Conservation (phyloP, 2,888 invertebrate genomes). For the Diaperis boleti region DNA sequence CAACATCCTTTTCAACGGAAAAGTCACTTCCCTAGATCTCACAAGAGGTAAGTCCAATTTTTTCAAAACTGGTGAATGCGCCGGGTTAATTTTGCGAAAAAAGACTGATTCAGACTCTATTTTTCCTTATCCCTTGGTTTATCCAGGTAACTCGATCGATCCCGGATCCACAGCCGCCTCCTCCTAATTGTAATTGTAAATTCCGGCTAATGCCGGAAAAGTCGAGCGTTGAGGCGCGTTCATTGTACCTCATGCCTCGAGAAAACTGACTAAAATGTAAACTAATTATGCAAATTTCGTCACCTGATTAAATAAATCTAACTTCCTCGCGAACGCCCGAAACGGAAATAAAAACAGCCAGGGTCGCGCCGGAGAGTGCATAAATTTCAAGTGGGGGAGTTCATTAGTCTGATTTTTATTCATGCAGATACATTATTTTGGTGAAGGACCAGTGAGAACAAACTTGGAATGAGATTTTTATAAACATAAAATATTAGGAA, state of each 20-base stretch:
- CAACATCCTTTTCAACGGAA: slow-evolving; percentile 90
- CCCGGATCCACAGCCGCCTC: slow-evolving; percentile 23
- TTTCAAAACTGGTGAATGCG: no score
- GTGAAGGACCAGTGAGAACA: not conserved
- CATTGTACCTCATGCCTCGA: slow-evolving; percentile 20
- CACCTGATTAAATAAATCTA: slow-evolving; percentile 60
- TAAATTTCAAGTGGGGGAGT: slow-evolving; percentile 52
- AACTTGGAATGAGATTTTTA: no score
- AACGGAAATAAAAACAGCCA: slow-evolving; percentile 50
- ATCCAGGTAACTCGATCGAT: no score
- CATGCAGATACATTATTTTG: no score
- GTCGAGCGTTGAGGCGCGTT: slow-evolving; percentile 23
- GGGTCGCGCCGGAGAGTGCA: slow-evolving; percentile 39
- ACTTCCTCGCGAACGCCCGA: slow-evolving; percentile 50
- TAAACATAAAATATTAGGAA: no score
- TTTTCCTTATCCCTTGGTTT: no score
- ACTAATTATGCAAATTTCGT: slow-evolving; percentile 60
- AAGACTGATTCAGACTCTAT: no score
- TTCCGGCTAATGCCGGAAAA: slow-evolving; percentile 47
- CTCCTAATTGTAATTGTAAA: slow-evolving; percentile 53
- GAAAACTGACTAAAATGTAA: slow-evolving; percentile 53
- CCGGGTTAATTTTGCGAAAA: no score
- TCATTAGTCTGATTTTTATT: no score
- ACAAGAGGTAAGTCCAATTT: slow-evolving; percentile 86
- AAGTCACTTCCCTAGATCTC: slow-evolving; percentile 94